These are phyloP conservation scores for Mohoua ochrocephala DNA, from an alignment of 2,113 vertebrate species.

Conservation along the genomic window DNA sequence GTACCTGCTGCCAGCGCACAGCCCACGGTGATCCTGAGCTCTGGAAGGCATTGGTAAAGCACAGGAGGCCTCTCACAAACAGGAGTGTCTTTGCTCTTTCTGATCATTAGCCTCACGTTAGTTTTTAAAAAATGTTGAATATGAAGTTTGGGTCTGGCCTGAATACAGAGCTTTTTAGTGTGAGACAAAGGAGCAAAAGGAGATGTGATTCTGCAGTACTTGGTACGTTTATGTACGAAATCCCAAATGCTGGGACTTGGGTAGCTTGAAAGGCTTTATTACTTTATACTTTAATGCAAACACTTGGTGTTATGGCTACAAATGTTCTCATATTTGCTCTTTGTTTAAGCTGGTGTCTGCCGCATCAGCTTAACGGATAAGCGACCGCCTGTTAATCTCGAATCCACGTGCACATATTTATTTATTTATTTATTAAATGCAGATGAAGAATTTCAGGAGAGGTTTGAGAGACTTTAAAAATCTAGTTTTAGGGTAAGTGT, in stretches of 20 bases:
- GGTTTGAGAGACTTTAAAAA: neutral
- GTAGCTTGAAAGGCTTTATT: neutral
- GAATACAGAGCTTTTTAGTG: neutral
- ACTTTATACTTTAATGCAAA: neutral
- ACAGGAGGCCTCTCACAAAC: neutral
- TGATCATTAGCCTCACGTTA: neutral
- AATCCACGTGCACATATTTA: neutral
- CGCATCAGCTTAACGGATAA: neutral
- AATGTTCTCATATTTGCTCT: neutral
- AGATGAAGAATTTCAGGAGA: neutral
- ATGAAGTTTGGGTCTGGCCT: neutral
- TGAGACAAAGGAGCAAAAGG: neutral
- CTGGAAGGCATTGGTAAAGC: neutral
- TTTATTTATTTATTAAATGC: neutral
- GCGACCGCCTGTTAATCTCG: neutral
- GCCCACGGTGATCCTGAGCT: fast-evolving
- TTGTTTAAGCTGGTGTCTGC: neutral
- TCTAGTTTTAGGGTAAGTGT: neutral
- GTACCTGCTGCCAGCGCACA: neutral
- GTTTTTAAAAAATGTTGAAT: neutral
- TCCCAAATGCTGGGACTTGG: neutral
- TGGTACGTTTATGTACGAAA: neutral
- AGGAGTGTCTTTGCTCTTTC: neutral
- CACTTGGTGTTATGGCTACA: neutral
- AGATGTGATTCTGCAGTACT: neutral